Base-by-base conservation (phyloP, 2,113 vertebrate species). In the Brachyistius frenatus region DNA sequence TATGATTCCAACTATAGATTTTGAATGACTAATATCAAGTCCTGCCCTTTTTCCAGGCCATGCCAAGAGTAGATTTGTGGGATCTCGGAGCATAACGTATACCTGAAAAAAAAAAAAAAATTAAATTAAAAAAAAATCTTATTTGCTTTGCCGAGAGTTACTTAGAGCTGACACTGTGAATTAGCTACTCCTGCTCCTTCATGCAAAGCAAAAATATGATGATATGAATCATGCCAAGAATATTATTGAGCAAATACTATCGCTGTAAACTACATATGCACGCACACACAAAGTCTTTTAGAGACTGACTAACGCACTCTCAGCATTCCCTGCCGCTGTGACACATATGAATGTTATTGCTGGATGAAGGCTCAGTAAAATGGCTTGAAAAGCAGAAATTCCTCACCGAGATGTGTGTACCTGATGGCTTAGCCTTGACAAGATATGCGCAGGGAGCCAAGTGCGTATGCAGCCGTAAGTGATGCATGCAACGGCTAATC, bases 331-430 rank as follows among this genome's bases (percentile, higher is more conserved):
- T 74, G 55, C 41, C 35, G 49, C 65, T 65, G n/a, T 69, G 78
- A 67, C 67, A 80, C 47, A 70, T 39, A 72, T 73, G 36, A 63
- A 70, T 78, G 50, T 76, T 77, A 50, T 8, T 69, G n/a, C 57
- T 53, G 63, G 72, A 77, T 46, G 64, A 70, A 72, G 57, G 58
- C 64, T 66, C 49, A 14, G 73, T 62, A 79, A 84, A 86, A 80
- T 60, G 7, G 30, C 46, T 83, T 64, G 62, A 64, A 73, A 60
- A 80, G 73, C 31, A 76, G 14, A 65, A 64, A 83, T 83, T 80
- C 61, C 30, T 84, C 80, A 76, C 61, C 16, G 47, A 83, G 78
- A 86, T 78, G 74, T 84, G 78, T 81, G 71, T 53, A 71, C 56
- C 71, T 70, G 57, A 81, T 75, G 73, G 58, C 63, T 84, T 11